These are phyloP conservation scores for Mystacides longicornis DNA, from an alignment of 2,888 invertebrate genomes.

Conservation along the genomic window DNA sequence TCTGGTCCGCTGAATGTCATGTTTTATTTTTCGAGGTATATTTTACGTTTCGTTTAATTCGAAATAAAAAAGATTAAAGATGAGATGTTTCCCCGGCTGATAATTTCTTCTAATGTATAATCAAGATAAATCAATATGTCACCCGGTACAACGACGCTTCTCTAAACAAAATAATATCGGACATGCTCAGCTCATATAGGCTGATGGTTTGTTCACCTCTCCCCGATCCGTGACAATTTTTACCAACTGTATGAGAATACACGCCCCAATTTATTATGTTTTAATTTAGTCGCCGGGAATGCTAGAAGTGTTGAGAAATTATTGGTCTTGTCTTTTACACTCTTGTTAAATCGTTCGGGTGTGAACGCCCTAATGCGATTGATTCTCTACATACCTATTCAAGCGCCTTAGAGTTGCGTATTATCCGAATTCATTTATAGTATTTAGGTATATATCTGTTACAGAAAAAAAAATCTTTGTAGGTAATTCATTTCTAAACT, in stretches of 20 bases:
- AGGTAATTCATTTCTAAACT: no score
- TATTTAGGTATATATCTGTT: no score
- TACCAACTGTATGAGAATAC: not conserved
- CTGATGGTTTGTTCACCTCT: not conserved
- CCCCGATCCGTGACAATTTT: not conserved
- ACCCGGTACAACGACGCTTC: not conserved
- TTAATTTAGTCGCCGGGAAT: not conserved
- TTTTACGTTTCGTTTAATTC: no score
- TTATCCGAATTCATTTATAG: no score
- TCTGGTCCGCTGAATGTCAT: no score
- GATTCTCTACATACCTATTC: no score
- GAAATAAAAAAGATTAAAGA: no score
- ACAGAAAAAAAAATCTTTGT: no score
- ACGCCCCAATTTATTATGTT: not conserved
- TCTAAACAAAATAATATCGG: not conserved
- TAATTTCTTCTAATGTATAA: not conserved
- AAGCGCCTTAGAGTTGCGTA: no score
- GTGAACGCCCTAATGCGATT: no score
- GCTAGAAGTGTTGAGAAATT: not conserved
- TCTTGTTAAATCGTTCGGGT: no score
- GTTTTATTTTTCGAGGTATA: no score
- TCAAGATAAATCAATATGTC: not conserved
- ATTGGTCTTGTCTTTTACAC: not conserved
- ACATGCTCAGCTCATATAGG: not conserved
- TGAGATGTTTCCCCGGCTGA: not conserved